Base-by-base conservation (phyloP, 37 sponge, comb jelly and placozoan species). In the Cliona cf. orientalis region DNA sequence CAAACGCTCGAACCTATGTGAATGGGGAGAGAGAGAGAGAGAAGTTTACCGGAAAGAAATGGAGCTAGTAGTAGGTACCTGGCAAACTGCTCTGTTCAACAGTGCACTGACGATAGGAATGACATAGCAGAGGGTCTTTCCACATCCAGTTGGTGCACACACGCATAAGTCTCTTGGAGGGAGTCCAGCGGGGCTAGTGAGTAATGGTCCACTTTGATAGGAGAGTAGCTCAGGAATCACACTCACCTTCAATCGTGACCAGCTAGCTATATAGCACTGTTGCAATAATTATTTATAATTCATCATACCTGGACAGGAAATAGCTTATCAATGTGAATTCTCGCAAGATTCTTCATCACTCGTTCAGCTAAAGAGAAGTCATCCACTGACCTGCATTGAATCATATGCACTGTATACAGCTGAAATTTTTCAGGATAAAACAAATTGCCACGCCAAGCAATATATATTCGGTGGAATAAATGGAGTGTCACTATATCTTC, bases 131-230 rank as follows among this genome's bases (percentile, higher is more conserved):
- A 97, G 85, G 0, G 98, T 97, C 74, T 97, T 97, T 6, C 98
- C 98, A 83, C 98, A 95, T 25, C 98, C 98, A 14, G 98, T 97
- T 7, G 98, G 98, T 5, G 98, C 93, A 69, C 91, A 92, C 19
- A 97, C 96, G 58, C 90, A 90, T 32, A 97, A 31, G 61, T 97
- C 98, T 32, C 39, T 53, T 0, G 97, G 94, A 0, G 42, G 44
- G 36, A 22, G 5, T 0, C 72, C 71, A 31, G 61, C 76, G 34
- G 34, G 69, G 63, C 34, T 72, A 64, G 41, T 64, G 17, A n/a
- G 66, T 38, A 74, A 57, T 25, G 71, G 59, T 3, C 79, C 55
- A 45, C 28, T 35, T 11, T 38, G 42, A 5, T 45, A 42, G 44
- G 55, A 68, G 28, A 67, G 63, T 9, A 90, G 46, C 0, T 74